Percentiles rank a stretch among this genome's conserved stretches.
phyloP scores from a whole-genome alignment of 2,888 invertebrate genomes.

The Patella pellucida region DNA sequence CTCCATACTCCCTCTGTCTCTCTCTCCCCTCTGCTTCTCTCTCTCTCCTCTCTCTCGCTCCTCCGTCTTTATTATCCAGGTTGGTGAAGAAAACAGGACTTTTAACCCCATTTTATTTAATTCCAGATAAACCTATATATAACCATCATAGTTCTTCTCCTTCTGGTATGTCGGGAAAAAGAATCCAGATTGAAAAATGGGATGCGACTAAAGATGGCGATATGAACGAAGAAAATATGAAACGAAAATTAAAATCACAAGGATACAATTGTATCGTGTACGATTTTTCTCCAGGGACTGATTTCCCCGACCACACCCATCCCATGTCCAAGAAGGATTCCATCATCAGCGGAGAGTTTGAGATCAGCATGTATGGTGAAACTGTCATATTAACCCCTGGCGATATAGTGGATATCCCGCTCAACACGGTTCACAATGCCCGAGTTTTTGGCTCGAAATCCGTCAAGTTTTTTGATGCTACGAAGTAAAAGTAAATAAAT shows the following conservation, averaged over 20 bases:
- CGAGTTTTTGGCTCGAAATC: conserved; percentile 55
- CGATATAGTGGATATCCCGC: conserved; percentile 63
- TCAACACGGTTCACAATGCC: conserved; percentile 59
- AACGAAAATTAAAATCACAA: conserved; percentile 51
- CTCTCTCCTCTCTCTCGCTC: too few relatives aligned
- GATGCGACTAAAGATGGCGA: conserved; percentile 51
- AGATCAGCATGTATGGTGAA: conserved; percentile 61
- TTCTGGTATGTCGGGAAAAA: background rate
- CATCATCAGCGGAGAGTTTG: conserved; percentile 58
- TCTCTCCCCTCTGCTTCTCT: too few relatives aligned
- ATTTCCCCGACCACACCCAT: conserved; percentile 65
- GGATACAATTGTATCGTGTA: conserved; percentile 58
- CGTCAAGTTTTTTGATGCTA: conserved; percentile 62
- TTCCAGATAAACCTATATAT: too few relatives aligned
- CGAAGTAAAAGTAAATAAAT: conserved; percentile 29
- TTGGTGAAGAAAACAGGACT: too few relatives aligned
- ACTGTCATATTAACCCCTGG: conserved; percentile 60
- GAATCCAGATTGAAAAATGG: conserved; percentile 58
- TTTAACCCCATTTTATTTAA: too few relatives aligned
- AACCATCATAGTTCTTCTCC: too few relatives aligned
- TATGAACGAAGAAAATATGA: conserved; percentile 53
- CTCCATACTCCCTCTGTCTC: too few relatives aligned
- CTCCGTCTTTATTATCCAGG: too few relatives aligned
- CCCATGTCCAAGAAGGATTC: conserved; percentile 61
- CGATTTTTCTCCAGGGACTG: conserved; percentile 57